A percentile compares a stretch with the other conserved stretches of the same genome.
phyloP scores from a whole-genome alignment of 2,797 vertebrate species.

The Notamacropus eugenii region DNA sequence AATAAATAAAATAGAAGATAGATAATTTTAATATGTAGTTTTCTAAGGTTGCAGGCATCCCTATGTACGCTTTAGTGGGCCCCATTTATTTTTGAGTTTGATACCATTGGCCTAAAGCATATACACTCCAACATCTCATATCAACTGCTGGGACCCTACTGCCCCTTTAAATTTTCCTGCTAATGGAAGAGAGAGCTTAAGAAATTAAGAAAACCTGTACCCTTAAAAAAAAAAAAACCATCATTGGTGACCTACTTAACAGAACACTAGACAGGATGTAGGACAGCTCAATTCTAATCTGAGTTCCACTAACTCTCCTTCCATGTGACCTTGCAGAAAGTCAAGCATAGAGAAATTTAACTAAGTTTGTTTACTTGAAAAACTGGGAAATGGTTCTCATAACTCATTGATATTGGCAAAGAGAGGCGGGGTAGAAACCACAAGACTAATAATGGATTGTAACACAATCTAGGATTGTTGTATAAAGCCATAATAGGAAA shows the following conservation, averaged over 20 bases:
- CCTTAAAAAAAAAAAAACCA: conserved; percentile 45
- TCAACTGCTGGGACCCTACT: conserved; percentile 17
- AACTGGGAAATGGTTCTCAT: conserved; percentile 23
- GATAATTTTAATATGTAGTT: not conserved
- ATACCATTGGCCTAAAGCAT: not conserved
- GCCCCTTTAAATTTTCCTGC: not conserved
- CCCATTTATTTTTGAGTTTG: not conserved
- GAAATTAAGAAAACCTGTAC: conserved; percentile 22
- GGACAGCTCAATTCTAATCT: conserved; percentile 14
- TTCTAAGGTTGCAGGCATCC: not conserved
- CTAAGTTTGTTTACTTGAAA: conserved; percentile 32
- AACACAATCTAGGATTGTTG: conserved; percentile 31
- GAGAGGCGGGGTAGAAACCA: not conserved
- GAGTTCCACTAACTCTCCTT: conserved; percentile 1
- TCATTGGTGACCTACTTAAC: not conserved
- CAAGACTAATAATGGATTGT: conserved; percentile 21
- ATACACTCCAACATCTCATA: not conserved
- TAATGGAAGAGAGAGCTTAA: conserved; percentile 31
- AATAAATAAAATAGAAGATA: not conserved
- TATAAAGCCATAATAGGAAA: not conserved
- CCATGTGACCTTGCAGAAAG: conserved; percentile 25
- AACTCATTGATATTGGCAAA: not conserved
- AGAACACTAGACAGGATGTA: conserved; percentile 11
- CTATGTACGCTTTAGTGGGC: not conserved
- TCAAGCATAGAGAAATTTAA: not conserved